Conservation (phyloP, 2,888 invertebrate species). For the Epistrophella euchroma region DNA sequence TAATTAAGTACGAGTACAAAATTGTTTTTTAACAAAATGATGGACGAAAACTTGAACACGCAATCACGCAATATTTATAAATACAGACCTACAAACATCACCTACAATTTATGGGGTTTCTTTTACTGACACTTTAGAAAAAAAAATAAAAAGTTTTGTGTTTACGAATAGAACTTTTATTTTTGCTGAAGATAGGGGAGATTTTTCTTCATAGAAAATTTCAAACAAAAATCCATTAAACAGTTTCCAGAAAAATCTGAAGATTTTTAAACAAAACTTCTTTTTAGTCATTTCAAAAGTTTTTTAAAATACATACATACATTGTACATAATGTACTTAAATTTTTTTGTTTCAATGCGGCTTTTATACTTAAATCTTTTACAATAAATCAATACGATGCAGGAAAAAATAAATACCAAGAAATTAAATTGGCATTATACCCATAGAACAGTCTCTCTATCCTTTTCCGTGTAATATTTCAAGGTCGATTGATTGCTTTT, state of each 20-base stretch:
- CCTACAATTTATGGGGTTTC: not conserved
- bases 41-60: constrained; percentile 48
- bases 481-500: constrained; percentile 55
- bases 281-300: not conserved
- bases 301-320: not conserved
- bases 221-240: not conserved
- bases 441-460: constrained; percentile 32
- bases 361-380: not conserved
- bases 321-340: too few relatives aligned
- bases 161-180: not conserved
- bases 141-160: not conserved
- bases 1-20: constrained; percentile 36
- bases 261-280: not conserved
- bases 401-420: not conserved
- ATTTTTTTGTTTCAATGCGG: not conserved
- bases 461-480: constrained; percentile 28
- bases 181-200: not conserved
- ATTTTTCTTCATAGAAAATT: not conserved
- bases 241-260: not conserved
- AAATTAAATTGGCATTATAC: constrained; percentile 23
- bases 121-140: not conserved
- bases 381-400: constrained; percentile 1
- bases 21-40: constrained; percentile 9
- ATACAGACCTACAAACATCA: not conserved
- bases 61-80: constrained; percentile 42